A percentile compares a stretch with the other conserved stretches of the same genome.
These are phyloP conservation scores for Orchestes rusci DNA, from an alignment of 2,888 invertebrate genomes.

Conservation along the genomic window DNA sequence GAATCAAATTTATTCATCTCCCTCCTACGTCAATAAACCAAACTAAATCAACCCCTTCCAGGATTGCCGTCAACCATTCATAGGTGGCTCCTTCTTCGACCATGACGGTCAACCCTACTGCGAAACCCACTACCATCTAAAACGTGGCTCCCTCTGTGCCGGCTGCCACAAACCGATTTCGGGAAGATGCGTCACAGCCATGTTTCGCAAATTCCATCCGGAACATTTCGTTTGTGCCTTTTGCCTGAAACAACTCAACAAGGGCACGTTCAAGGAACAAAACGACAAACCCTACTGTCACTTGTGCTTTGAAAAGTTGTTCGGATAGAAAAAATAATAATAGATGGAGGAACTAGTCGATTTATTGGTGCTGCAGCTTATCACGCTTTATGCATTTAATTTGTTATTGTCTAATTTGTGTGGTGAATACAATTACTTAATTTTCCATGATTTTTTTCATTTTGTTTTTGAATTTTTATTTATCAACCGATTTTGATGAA, in stretches of 20 bases:
- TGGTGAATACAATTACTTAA: no score
- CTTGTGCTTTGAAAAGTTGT: slow-evolving; percentile 93
- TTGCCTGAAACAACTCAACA: slow-evolving; percentile 94
- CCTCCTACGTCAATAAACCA: no score
- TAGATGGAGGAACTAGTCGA: no score
- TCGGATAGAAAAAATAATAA: no score
- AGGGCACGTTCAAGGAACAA: slow-evolving; percentile 99
- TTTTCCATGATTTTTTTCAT: no score
- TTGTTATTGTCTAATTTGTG: no score
- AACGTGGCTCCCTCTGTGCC: slow-evolving; percentile 93
- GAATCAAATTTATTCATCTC: no score
- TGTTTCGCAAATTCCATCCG: slow-evolving; percentile 98
- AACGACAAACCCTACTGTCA: slow-evolving; percentile 99
- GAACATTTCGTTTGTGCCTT: slow-evolving; percentile 99
- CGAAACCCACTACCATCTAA: slow-evolving; percentile 97
- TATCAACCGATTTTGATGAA: no score
- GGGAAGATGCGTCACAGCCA: slow-evolving; percentile 96
- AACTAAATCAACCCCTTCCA: slow-evolving; percentile 45
- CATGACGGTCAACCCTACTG: slow-evolving; percentile 98
- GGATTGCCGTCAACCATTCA: slow-evolving; percentile 96
- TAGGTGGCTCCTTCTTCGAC: slow-evolving; percentile 97
- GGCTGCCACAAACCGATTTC: slow-evolving; percentile 97
- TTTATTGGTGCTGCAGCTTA: no score
- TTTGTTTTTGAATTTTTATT: no score
- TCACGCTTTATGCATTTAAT: no score